Conservation (phyloP, 64 coral and sea anemone genomes). For the Cladopsammia gracilis region DNA sequence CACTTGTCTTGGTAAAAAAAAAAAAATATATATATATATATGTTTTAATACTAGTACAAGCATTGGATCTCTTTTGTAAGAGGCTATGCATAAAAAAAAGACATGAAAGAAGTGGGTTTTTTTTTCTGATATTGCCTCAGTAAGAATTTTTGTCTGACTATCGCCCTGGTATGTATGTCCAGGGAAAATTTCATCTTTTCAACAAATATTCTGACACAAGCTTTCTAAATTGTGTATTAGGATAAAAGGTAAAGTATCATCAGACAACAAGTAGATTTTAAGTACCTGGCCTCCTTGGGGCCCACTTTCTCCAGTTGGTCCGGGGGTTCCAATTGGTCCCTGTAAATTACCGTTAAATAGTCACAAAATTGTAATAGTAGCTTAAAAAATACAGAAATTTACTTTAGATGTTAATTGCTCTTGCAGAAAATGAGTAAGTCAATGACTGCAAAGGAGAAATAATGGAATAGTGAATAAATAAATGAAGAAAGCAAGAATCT, state of each 20-base stretch:
- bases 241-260: neutral
- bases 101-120: too few relatives aligned
- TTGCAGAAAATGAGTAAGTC: neutral
- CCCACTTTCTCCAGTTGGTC: conserved; percentile 45
- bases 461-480: neutral
- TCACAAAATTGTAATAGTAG: neutral
- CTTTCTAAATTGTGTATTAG: neutral
- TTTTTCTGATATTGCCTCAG: too few relatives aligned
- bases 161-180: too few relatives aligned
- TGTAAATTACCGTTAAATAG: neutral
- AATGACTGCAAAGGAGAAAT: neutral
- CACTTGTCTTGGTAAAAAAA: too few relatives aligned
- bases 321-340: conserved; percentile 26
- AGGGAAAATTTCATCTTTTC: too few relatives aligned
- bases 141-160: too few relatives aligned
- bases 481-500: neutral
- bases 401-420: too few relatives aligned
- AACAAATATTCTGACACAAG: too few relatives aligned
- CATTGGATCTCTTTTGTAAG: too few relatives aligned
- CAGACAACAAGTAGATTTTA: neutral
- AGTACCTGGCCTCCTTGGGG: conserved; percentile 25
- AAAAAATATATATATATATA: too few relatives aligned
- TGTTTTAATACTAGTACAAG: too few relatives aligned
- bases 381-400: neutral
- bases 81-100: too few relatives aligned